A percentile compares a stretch with the other conserved stretches of the same genome.
Evolutionary conservation across 1,140 invertebrate genomes (phyloP).

Genomic region (Cotesia glomerata): DNA sequence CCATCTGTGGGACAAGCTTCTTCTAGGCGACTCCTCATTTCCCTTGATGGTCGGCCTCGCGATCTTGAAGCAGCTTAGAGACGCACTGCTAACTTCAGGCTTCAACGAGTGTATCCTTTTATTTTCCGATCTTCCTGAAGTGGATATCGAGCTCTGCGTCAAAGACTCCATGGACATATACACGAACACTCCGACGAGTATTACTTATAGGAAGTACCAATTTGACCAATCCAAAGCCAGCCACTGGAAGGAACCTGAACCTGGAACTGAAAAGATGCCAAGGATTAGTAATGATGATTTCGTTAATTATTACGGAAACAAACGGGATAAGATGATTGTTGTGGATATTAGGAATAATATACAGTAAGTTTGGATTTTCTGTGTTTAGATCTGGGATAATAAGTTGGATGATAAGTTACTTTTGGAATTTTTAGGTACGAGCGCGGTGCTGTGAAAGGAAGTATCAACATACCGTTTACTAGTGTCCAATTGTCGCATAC

Average conservation of each 20-base stretch:
- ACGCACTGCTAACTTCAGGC: conserved; percentile 83
- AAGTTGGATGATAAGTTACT: conserved; percentile 10
- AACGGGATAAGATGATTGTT: conserved; percentile 72
- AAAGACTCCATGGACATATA: conserved; percentile 88
- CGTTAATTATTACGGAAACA: conserved; percentile 73
- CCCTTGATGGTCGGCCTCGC: conserved; percentile 94
- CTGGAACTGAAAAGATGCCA: conserved; percentile 64
- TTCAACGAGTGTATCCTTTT: conserved; percentile 98
- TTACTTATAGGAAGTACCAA: conserved; percentile 84
- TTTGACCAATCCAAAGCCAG: conserved; percentile 53
- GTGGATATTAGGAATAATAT: conserved; percentile 78
- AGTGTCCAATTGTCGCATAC: conserved; percentile 74
- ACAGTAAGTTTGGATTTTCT: conserved; percentile 65
- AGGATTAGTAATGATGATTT: conserved; percentile 87
- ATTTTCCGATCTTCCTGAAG: conserved; percentile 97
- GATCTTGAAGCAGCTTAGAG: conserved; percentile 87
- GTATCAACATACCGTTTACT: conserved; percentile 86
- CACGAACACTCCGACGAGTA: conserved; percentile 84
- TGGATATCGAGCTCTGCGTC: conserved; percentile 93
- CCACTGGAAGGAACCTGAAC: conserved; percentile 62
- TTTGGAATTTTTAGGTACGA: conserved; percentile 67
- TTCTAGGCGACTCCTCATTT: conserved; percentile 92
- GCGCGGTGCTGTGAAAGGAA: conserved; percentile 76
- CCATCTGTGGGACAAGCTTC: conserved; percentile 96
- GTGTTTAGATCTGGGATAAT: not conserved